A percentile compares a stretch with the other conserved stretches of the same genome.
Evolutionary conservation across 2,888 invertebrate genomes (phyloP).

Genomic region (Platynereis dumerilii): DNA sequence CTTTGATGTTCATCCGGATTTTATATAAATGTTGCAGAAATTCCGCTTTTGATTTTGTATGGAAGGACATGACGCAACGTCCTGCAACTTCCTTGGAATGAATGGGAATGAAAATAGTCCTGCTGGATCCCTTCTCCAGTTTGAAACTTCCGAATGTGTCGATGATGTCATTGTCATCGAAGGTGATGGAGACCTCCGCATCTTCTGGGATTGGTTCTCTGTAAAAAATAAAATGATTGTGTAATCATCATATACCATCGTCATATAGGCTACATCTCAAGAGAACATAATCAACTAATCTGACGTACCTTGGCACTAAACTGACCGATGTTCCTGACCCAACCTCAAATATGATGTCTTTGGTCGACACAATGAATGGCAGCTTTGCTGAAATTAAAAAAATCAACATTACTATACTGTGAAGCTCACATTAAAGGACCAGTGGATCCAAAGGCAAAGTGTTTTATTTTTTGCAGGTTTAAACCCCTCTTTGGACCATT

Average conservation of each 20-base stretch:
- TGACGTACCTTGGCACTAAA: constrained; percentile 24
- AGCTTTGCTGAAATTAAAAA: not conserved
- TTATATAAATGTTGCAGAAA: constrained; percentile 22
- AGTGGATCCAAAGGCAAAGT: no score
- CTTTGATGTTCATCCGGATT: constrained; percentile 27
- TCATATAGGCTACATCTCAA: no score
- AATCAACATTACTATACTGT: not conserved
- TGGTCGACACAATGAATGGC: constrained; percentile 23
- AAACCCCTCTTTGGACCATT: no score
- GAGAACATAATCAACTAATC: not conserved
- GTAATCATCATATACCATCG: no score
- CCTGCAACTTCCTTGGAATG: constrained; percentile 31
- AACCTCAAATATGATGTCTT: constrained; percentile 29
- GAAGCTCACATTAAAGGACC: no score
- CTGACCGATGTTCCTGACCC: constrained; percentile 24
- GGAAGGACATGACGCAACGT: constrained; percentile 30
- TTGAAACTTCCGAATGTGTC: constrained; percentile 25
- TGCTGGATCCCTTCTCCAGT: constrained; percentile 8
- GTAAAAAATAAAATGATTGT: constrained; percentile 13
- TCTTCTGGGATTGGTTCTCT: constrained; percentile 20
- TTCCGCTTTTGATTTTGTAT: constrained; percentile 21
- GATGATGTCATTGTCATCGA: constrained; percentile 27
- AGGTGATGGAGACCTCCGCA: constrained; percentile 18
- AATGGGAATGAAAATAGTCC: constrained; percentile 26
- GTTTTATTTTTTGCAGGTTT: no score